Base-by-base conservation (phyloP, 2,113 vertebrate genomes). In the Columba janthina region DNA sequence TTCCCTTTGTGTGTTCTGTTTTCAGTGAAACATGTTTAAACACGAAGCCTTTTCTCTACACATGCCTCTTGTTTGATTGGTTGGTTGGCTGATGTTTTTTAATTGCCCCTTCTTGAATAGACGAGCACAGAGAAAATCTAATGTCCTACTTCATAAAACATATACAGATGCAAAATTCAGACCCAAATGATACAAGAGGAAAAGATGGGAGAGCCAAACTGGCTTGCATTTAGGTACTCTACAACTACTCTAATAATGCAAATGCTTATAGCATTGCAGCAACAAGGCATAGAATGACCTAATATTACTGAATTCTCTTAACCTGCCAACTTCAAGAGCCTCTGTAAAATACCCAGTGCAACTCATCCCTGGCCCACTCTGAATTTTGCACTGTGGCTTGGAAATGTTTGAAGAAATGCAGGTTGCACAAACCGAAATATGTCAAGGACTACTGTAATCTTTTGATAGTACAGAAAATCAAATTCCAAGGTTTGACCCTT, bases 51-150 rank as follows among this genome's bases (percentile, higher is more conserved):
- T 92, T 88, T 73, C 31, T 53, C 31, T 53, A 34, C 3, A 11
- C 24, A 85, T 92, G 44, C 8, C 1, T 36, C 8, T 66, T 58
- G 2, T 25, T 38, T 25, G 2, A 0, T 48, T 75, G 16, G 0
- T 32, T 54, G 9, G 8, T 36, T 12, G 44, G 44, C 44, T 46
- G 18, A 8, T 18, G 17, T 58, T 53, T 90, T 40, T 40, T 61
- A 80, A 16, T 67, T 74, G 1, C 6, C 8, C 32, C 15, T 48
- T 87, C 86, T 74, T 67, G n/a, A 87, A 87, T 6, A 6, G 8
- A 80, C 92, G 66, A 24, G 1, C n/a, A 54, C 16, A 12, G 21
- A 51, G 6, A 25, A 83, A 78, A 58, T 8, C 71, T 50, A 60
- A 77, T 5, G 1, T 48, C 28, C n/a, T 51, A 6, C 20, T 61